Conservation (phyloP, 2,113 vertebrate species). For the Catharus fuscescens region DNA sequence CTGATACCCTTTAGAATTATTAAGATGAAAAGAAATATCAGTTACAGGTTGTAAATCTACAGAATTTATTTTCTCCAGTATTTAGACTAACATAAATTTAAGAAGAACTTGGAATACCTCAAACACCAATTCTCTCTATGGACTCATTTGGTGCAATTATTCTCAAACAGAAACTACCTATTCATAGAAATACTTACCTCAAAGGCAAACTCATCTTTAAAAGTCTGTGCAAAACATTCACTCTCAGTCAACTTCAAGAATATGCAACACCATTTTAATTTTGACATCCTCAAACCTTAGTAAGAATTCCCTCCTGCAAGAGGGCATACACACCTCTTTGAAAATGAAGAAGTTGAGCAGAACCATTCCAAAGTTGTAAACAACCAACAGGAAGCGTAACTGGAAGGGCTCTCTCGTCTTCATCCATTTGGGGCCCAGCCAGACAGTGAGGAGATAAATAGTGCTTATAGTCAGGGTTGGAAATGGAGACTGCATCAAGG, state of each 20-base stretch:
- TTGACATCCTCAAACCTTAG: not conserved
- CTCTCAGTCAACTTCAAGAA: not conserved
- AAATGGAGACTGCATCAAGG: constrained; percentile 92
- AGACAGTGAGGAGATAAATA: constrained; percentile 94
- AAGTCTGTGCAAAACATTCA: not conserved
- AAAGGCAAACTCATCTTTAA: not conserved
- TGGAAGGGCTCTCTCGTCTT: constrained; percentile 94
- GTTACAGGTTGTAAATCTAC: not conserved
- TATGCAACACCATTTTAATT: not conserved
- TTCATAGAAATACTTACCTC: not conserved
- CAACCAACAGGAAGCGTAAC: constrained; percentile 90
- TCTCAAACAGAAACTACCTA: not conserved
- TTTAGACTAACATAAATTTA: not conserved
- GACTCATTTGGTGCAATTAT: not conserved
- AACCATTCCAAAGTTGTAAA: constrained; percentile 99
- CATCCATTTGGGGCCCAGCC: constrained; percentile 98
- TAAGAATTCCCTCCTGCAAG: not conserved
- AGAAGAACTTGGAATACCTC: not conserved
- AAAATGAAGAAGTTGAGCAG: constrained; percentile 98
- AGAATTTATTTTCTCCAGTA: not conserved
- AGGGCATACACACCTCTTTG: constrained; percentile 86
- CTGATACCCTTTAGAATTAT: not conserved
- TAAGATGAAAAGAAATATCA: not conserved
- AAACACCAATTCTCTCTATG: not conserved
- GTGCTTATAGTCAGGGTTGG: constrained; percentile 94